Percentiles rank a stretch among this genome's conserved stretches.
These are phyloP conservation scores for Spinus olivaceus DNA, from an alignment of 2,797 vertebrate species.

Conservation along the genomic window DNA sequence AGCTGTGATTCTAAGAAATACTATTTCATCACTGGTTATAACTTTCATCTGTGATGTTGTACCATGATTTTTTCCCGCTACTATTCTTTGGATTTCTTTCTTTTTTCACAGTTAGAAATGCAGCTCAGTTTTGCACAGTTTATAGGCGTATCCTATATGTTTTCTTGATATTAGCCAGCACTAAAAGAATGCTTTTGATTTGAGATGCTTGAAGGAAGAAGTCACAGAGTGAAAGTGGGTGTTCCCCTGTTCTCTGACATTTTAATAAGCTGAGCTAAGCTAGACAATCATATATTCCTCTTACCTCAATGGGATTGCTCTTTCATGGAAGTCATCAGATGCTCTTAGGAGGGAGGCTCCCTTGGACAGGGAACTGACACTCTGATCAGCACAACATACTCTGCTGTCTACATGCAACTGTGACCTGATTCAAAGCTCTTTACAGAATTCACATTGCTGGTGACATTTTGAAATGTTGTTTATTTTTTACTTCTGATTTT, in stretches of 20 bases:
- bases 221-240: background rate
- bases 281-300: background rate
- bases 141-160: background rate
- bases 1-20: background rate
- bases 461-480: background rate
- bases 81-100: background rate
- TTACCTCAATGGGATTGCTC: background rate
- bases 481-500: background rate
- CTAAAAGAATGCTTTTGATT: background rate
- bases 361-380: background rate
- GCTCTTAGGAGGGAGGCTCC: background rate
- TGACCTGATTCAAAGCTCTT: background rate
- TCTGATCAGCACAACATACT: background rate
- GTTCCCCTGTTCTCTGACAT: background rate
- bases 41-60: background rate
- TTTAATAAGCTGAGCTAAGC: conserved; percentile 34
- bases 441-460: background rate
- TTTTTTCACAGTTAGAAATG: background rate
- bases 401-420: background rate
- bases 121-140: background rate
- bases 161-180: background rate
- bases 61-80: background rate
- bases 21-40: background rate
- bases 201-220: background rate
- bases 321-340: background rate